Base-by-base conservation (phyloP, 1,140 invertebrate species). In the Psilanteris sp. region DNA sequence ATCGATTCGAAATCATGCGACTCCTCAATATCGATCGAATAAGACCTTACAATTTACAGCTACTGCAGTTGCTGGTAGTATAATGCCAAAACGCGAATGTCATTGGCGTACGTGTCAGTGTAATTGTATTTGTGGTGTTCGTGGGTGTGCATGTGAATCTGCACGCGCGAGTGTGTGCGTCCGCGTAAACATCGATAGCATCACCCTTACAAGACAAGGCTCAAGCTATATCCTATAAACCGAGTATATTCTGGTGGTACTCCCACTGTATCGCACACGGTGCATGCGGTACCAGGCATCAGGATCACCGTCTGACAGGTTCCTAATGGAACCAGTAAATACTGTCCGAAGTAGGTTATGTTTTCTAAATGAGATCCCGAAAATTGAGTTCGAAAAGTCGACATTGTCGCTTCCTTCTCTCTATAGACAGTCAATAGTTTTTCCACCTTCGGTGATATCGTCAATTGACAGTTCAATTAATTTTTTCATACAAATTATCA, bases 241-340 rank as follows among this genome's bases (percentile, higher is more conserved):
- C 72, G 72, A 64, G 59, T 76, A 48, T 75, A 68, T 68, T 75
- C 71, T 61, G 61, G 62, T 52, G 61, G 70, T 22, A 36, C 52
- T 36, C 18, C 16, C 50, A 32, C 22, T 76, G 76, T 74, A 73
- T 70, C 70, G 70, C 54, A 71, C 44, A 55, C 48, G 55, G 55
- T 32, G 77, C 72, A 70, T 71, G 67, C 74, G 66, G 78, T 79
- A 80, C 77, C 78, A 81, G 81, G 77, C 81, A 77, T 78, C 78
- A 66, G 86, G 86, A 89, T 88, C 85, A 83, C 84, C 72, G 80
- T 74, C 84, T 88, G 87, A 88, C 87, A 88, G 86, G 64, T 87
- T 84, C 83, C 84, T 87, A 88, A 88, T 88, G 85, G 86, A 88
- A 88, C 80, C 80, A 84, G 84, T 88, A 88, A 88, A 88, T 86